Evolutionary conservation across 1,140 invertebrate species (phyloP).

Genomic region (Euwallacea similis): DNA sequence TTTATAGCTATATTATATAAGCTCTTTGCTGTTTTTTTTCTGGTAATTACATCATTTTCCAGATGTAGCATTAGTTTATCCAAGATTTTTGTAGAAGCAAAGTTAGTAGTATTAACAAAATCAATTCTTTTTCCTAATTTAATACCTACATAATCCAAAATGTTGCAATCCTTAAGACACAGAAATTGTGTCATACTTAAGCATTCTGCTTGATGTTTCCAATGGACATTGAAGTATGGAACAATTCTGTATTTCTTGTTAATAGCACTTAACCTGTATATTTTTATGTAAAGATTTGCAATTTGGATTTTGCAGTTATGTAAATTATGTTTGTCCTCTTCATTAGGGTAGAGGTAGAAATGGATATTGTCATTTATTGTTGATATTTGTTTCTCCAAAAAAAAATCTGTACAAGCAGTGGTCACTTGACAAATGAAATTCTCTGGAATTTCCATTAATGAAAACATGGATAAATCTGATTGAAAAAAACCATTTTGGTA

Average conservation of each 20-base stretch:
- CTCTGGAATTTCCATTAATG: conserved; percentile 62
- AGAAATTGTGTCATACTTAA: neutral
- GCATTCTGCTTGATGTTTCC: neutral
- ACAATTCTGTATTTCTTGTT: conserved; percentile 33
- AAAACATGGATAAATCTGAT: conserved; percentile 60
- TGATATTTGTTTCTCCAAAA: conserved; percentile 65
- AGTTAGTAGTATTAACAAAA: conserved; percentile 37
- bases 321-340: conserved; percentile 46
- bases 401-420: conserved; percentile 65
- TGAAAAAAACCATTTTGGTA: conserved; percentile 53
- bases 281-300: conserved; percentile 41
- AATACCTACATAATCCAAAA: too few relatives aligned
- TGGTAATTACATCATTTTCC: neutral
- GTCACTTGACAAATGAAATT: conserved; percentile 71
- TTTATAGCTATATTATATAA: conserved; percentile 38
- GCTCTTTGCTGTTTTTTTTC: neutral
- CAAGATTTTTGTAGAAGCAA: conserved; percentile 31
- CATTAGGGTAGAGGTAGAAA: conserved; percentile 59
- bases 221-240: conserved; percentile 14
- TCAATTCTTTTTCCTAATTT: conserved; percentile 32
- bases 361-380: conserved; percentile 67
- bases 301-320: conserved; percentile 41
- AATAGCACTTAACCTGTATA: conserved; percentile 40
- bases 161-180: neutral
- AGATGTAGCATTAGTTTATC: neutral